Conservation (phyloP, 53 echinoderm and acorn worm genomes). For the Luidia sarsii region DNA sequence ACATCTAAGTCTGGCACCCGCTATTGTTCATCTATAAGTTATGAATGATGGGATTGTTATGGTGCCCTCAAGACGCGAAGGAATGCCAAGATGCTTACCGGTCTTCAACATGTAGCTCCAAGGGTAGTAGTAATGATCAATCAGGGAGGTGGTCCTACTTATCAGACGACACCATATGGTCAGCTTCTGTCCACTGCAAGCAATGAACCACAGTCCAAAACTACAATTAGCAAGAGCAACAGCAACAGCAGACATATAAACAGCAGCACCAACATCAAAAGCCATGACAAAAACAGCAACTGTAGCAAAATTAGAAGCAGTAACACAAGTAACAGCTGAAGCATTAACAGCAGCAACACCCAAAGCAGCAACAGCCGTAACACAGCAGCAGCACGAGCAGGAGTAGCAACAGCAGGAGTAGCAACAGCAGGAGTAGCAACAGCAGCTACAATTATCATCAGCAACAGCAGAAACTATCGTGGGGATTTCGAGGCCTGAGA, state of each 20-base stretch:
- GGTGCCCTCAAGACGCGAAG: neutral
- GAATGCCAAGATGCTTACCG: constrained; percentile 41
- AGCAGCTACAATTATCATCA: too few relatives aligned
- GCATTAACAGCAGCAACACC: too few relatives aligned
- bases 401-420: too few relatives aligned
- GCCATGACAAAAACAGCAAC: neutral
- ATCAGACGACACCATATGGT: constrained; percentile 88
- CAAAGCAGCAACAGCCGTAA: neutral
- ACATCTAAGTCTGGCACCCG: neutral
- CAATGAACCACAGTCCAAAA: too few relatives aligned
- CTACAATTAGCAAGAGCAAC: neutral
- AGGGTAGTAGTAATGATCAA: constrained; percentile 81
- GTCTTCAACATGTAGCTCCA: constrained; percentile 95
- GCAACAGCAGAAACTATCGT: too few relatives aligned
- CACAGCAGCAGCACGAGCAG: too few relatives aligned
- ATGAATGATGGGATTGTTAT: neutral
- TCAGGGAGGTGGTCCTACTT: constrained; percentile 77
- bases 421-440: too few relatives aligned
- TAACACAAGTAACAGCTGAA: neutral
- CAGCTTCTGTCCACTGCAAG: constrained; percentile 91
- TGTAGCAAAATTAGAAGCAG: neutral
- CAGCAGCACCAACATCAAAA: neutral
- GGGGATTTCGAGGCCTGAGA: too few relatives aligned
- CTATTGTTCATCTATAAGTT: too few relatives aligned
- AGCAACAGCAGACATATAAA: neutral